Base-by-base conservation (phyloP, 2,888 invertebrate genomes). In the Eucera pruinosa region DNA sequence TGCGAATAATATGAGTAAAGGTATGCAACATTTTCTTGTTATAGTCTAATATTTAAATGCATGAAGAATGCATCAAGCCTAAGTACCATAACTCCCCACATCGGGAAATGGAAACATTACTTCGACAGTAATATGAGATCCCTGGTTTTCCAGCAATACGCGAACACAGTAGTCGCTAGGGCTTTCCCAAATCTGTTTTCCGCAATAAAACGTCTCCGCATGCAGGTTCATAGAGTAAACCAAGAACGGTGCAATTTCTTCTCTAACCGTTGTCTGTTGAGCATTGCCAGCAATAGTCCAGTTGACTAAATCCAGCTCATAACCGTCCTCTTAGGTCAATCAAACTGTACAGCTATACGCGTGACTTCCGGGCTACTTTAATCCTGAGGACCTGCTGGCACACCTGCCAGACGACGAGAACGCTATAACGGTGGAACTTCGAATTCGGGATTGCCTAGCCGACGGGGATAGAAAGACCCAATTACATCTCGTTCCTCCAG, bases 401-500 rank as follows among this genome's bases (percentile, higher is more conserved):
- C 76, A 84, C 80, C 78, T 84, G 84, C 48, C 41, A 61, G 77
- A 69, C 66, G 71, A 47, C 55, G 68, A 25, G n/a, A 20, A 7
- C 39, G 47, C 47, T 64, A 45, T 60, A 60, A 60, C 67, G n/a
- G 36, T 20, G 45, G 39, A 66, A 79, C 47, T 79, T 65, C 55
- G 62, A 73, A 70, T 48, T 67, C 39, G n/a, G 70, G 54, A 73
- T 78, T 45, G 73, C 50, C 68, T 64, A 60, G 54, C 52, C 60
- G 33, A 60, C 50, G 68, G 58, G 73, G 50, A 70, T 60, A 60
- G 76, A 80, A 76, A 81, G 87, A 87, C 80, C 84, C 87, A 87
- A 87, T 87, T 87, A 87, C 87, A 86, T 83, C 82, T 80, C 79
- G 86, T 85, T 86, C 72, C 73, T 78, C 58, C 43, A 69, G 71